Conservation (phyloP, 2,113 vertebrate species). For the Muscicapa adusta region DNA sequence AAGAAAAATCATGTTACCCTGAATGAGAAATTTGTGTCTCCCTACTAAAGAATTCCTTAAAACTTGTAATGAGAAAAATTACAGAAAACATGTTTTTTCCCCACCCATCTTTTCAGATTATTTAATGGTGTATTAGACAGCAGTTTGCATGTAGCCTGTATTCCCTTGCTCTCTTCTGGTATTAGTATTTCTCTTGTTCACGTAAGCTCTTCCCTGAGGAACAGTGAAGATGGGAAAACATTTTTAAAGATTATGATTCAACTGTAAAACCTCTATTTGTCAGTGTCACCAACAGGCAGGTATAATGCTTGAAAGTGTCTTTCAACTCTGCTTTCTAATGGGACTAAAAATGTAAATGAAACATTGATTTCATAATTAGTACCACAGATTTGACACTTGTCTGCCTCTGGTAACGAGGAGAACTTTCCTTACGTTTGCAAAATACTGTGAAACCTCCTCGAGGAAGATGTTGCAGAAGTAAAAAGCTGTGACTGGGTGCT, state of each 20-base stretch:
- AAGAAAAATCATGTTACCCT: background rate
- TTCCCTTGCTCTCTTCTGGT: background rate
- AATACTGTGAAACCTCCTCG: background rate
- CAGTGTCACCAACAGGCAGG: slow-evolving; percentile 40
- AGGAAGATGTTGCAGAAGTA: background rate
- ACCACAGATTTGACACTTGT: slow-evolving; percentile 19
- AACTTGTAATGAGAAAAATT: background rate
- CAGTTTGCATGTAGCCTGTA: background rate
- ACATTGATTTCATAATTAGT: slow-evolving; percentile 53
- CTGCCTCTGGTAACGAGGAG: background rate
- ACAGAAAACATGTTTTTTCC: background rate
- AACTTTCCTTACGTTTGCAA: background rate
- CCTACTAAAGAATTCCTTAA: background rate
- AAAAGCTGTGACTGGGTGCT: background rate
- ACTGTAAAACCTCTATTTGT: slow-evolving; percentile 28
- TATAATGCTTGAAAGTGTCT: slow-evolving; percentile 18
- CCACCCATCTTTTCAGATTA: background rate
- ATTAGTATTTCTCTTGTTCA: background rate
- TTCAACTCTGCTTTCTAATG: slow-evolving; percentile 29
- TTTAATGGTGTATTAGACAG: background rate
- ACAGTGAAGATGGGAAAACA: slow-evolving; percentile 38
- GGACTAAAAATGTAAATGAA: slow-evolving; percentile 34
- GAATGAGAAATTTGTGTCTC: background rate
- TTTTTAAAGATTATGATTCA: slow-evolving; percentile 44
- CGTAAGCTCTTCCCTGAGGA: slow-evolving; percentile 21